phyloP scores from a whole-genome alignment of 2,888 invertebrate genomes.

The Ormyrus nitidulus region DNA sequence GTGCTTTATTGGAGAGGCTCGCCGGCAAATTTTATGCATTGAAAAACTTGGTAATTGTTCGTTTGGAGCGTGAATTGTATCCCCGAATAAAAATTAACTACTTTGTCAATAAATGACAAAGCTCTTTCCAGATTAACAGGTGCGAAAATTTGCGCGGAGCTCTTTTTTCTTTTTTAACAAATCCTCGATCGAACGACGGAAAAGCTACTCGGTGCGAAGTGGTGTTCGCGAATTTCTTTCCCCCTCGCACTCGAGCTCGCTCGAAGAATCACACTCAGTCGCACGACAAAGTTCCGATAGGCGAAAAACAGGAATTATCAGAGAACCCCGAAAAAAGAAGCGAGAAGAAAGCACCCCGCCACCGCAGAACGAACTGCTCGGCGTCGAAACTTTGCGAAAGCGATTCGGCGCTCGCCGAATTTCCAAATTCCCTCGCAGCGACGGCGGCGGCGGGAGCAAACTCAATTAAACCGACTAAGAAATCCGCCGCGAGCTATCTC shows the following conservation, averaged over 20 bases:
- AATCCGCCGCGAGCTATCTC: constrained; percentile 9
- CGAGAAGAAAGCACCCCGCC: no score
- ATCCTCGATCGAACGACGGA: no score
- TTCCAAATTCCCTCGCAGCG: constrained; percentile 11
- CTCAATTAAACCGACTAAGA: constrained; percentile 50
- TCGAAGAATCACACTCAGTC: no score
- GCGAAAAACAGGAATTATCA: background rate
- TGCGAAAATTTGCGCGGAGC: no score
- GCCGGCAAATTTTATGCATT: constrained; percentile 9
- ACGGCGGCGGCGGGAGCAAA: constrained; percentile 15
- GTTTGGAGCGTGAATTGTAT: no score
- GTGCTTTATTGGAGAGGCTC: constrained; percentile 10
- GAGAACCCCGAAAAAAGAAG: background rate
- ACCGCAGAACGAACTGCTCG: background rate
- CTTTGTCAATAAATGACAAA: no score
- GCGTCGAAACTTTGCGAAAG: constrained; percentile 9
- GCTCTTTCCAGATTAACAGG: no score
- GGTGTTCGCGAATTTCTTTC: no score
- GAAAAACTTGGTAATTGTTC: background rate
- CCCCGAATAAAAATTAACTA: no score
- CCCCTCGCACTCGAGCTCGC: no score
- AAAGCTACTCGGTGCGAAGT: no score
- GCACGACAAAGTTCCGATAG: background rate
- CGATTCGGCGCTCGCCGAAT: background rate
- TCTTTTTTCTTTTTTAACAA: no score